Evolutionary conservation across 2,888 invertebrate genomes (phyloP).

Genomic region (Scotopteryx bipunctaria): DNA sequence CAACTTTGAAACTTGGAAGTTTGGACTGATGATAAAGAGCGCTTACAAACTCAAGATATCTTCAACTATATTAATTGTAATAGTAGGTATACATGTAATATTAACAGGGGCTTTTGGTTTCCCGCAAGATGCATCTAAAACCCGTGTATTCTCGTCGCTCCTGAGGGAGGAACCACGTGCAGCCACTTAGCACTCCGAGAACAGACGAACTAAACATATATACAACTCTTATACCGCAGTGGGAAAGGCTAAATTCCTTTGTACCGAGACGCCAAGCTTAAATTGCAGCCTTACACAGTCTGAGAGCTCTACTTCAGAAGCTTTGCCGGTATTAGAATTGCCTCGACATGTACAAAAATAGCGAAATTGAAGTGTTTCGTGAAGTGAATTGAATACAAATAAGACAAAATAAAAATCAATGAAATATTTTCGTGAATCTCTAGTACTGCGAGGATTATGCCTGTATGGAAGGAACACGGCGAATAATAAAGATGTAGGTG

Average conservation of each 20-base stretch:
- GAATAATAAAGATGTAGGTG: slow-evolving; percentile 45
- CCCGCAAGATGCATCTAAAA: slow-evolving; percentile 75
- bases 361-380: slow-evolving; percentile 67
- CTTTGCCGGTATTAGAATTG: slow-evolving; percentile 74
- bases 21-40: neutral
- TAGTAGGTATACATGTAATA: slow-evolving; percentile 70
- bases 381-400: slow-evolving; percentile 64
- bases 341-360: slow-evolving; percentile 76
- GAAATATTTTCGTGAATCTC: slow-evolving; percentile 41
- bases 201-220: slow-evolving; percentile 57
- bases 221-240: slow-evolving; percentile 47
- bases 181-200: slow-evolving; percentile 74
- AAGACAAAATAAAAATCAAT: slow-evolving; percentile 50
- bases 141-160: slow-evolving; percentile 63
- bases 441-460: slow-evolving; percentile 28
- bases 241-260: slow-evolving; percentile 65
- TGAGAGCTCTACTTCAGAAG: slow-evolving; percentile 73
- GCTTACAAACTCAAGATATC: slow-evolving; percentile 47
- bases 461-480: slow-evolving; percentile 36
- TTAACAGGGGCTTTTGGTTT: slow-evolving; percentile 66
- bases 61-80: slow-evolving; percentile 71
- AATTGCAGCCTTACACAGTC: slow-evolving; percentile 66
- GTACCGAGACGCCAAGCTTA: slow-evolving; percentile 49
- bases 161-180: slow-evolving; percentile 71
- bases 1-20: too few species aligned